Evolutionary conservation across 2,888 invertebrate genomes (phyloP).

Genomic region (Macrophya alboannulata): DNA sequence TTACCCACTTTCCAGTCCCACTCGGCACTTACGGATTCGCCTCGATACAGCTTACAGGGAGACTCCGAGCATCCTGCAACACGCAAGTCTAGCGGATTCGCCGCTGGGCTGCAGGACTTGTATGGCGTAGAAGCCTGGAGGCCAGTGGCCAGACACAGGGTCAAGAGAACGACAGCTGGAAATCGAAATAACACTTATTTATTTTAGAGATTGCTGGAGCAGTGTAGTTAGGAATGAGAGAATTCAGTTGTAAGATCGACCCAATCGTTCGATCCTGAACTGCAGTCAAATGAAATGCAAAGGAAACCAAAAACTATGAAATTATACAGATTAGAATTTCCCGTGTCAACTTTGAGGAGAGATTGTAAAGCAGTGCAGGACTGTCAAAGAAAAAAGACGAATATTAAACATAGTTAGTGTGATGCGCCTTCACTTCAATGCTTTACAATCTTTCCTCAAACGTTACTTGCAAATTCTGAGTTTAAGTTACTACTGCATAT

Average conservation of each 20-base stretch:
- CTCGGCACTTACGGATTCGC: conserved; percentile 51
- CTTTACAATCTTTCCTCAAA: background rate
- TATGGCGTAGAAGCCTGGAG: conserved; percentile 36
- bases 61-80: conserved; percentile 56
- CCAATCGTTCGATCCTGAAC: too few species aligned
- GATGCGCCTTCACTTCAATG: background rate
- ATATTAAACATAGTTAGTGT: background rate
- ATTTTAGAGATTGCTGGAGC: background rate
- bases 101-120: background rate
- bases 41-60: conserved; percentile 58
- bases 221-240: background rate
- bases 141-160: conserved; percentile 30
- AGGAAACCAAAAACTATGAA: background rate
- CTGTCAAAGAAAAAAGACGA: background rate
- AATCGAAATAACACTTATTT: background rate
- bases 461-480: background rate
- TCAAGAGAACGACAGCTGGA: conserved; percentile 32
- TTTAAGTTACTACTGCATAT: background rate
- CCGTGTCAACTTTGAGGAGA: background rate
- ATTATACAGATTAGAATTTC: background rate
- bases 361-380: background rate
- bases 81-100: conserved; percentile 47
- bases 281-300: background rate
- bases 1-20: conserved; percentile 61
- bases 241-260: too few species aligned